Percentiles rank a stretch among this genome's conserved stretches.
phyloP scores from a whole-genome alignment of 2,888 invertebrate species.

The Pterostichus niger region DNA sequence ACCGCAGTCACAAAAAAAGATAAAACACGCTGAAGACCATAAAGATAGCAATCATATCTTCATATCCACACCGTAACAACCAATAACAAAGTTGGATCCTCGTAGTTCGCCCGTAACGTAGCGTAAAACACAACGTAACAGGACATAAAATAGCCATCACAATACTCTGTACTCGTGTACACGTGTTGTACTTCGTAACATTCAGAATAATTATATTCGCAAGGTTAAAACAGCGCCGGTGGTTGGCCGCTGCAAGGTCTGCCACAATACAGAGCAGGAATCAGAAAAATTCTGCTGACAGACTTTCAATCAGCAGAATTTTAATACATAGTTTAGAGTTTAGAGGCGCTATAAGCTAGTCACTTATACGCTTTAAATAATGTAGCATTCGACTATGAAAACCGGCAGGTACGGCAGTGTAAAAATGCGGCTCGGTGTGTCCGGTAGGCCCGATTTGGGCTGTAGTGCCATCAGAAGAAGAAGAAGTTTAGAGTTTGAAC shows the following conservation, averaged over 20 bases:
- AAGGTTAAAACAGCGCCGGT: slow-evolving; percentile 51
- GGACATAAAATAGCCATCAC: slow-evolving; percentile 35
- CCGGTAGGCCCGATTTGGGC: no score
- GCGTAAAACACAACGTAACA: slow-evolving; percentile 25
- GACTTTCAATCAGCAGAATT: no score
- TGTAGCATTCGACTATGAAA: no score
- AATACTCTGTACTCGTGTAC: slow-evolving; percentile 19
- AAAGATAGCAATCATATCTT: slow-evolving; percentile 8
- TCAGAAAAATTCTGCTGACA: background rate
- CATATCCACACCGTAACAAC: background rate
- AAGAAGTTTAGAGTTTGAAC: no score
- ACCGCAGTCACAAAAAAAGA: no score
- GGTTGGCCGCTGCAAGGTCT: slow-evolving; percentile 56
- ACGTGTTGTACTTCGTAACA: slow-evolving; percentile 53
- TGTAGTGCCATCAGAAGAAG: no score
- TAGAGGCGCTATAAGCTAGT: no score
- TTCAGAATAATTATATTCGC: slow-evolving; percentile 58
- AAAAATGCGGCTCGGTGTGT: no score
- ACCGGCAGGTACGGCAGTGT: no score
- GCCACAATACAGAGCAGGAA: background rate
- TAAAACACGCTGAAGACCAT: background rate
- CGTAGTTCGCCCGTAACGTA: background rate
- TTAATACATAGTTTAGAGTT: no score
- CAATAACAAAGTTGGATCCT: background rate
- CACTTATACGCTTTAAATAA: no score